Evolutionary conservation across 2,113 vertebrate genomes (phyloP).

Genomic region (Nesoenas mayeri): DNA sequence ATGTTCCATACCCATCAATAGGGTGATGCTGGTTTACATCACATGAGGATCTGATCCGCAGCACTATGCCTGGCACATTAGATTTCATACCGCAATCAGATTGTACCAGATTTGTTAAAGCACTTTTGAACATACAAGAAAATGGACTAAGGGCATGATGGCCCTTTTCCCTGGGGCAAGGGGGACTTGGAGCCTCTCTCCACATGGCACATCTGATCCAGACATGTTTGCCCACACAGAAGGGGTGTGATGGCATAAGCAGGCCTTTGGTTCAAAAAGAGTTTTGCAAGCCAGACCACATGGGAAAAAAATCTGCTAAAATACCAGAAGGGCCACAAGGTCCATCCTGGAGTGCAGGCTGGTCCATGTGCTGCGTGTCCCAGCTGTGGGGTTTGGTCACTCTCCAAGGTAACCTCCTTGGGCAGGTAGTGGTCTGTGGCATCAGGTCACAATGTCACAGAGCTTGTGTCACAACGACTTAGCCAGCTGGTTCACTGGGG

Average conservation of each 20-base stretch:
- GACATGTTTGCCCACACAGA: rapidly evolving
- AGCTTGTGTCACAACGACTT: background rate
- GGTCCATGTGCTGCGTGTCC: rapidly evolving
- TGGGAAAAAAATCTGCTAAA: background rate
- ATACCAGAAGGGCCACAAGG: background rate
- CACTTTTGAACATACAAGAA: background rate
- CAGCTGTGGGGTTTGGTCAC: background rate
- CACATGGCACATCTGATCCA: rapidly evolving
- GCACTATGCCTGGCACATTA: background rate
- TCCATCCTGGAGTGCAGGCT: background rate
- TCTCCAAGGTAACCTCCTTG: background rate
- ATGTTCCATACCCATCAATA: background rate
- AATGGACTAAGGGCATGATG: background rate
- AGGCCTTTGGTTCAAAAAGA: background rate
- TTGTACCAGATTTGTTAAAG: background rate
- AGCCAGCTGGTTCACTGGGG: background rate
- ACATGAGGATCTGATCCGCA: background rate
- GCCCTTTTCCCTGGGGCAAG: background rate
- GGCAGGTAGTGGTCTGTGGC: background rate
- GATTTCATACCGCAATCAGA: background rate
- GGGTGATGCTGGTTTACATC: background rate
- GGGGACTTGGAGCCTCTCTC: background rate
- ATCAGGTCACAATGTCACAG: background rate
- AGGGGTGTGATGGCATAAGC: background rate
- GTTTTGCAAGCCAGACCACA: background rate